These are phyloP conservation scores for Drosophila eohydei DNA, from an alignment of 2,888 invertebrate genomes.

Conservation along the genomic window DNA sequence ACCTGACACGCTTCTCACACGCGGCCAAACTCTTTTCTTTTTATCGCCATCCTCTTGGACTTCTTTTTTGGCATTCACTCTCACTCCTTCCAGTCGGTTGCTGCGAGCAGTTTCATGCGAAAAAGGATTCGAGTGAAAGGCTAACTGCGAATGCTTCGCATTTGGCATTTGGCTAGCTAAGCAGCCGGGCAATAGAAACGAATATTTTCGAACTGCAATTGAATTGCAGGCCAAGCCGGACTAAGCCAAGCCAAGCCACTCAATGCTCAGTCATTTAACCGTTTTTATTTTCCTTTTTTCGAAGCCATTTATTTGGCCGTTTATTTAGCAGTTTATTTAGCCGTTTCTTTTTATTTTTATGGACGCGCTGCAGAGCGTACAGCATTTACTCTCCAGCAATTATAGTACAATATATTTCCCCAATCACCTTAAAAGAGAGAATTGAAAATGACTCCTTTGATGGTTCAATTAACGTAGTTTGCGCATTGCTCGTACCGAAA, in stretches of 20 bases:
- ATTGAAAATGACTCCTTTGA: slow-evolving; percentile 38
- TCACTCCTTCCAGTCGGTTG: slow-evolving; percentile 39
- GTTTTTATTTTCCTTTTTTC: slow-evolving; percentile 30
- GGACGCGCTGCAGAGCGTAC: slow-evolving; percentile 20
- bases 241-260: slow-evolving; percentile 22
- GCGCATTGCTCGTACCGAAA: slow-evolving; percentile 14
- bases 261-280: slow-evolving; percentile 39
- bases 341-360: slow-evolving; percentile 56
- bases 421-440: slow-evolving; percentile 47
- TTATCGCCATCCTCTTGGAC: slow-evolving; percentile 20
- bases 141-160: slow-evolving; percentile 32
- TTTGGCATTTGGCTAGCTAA: slow-evolving; percentile 15
- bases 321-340: slow-evolving; percentile 27
- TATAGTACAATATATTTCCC: slow-evolving; percentile 52
- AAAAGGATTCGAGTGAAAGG: slow-evolving; percentile 51
- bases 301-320: slow-evolving; percentile 44
- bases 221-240: slow-evolving; percentile 39
- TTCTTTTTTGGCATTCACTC: slow-evolving; percentile 12
- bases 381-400: slow-evolving; percentile 42
- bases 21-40: slow-evolving; percentile 65
- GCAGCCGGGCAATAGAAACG: slow-evolving; percentile 26
- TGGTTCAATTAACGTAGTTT: slow-evolving; percentile 44
- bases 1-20: slow-evolving; percentile 75
- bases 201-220: slow-evolving; percentile 49
- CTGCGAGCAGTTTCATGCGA: slow-evolving; percentile 23